A percentile compares a stretch with the other conserved stretches of the same genome.
phyloP scores from a whole-genome alignment of 2,888 invertebrate species.

The Gasteruption jaculator region DNA sequence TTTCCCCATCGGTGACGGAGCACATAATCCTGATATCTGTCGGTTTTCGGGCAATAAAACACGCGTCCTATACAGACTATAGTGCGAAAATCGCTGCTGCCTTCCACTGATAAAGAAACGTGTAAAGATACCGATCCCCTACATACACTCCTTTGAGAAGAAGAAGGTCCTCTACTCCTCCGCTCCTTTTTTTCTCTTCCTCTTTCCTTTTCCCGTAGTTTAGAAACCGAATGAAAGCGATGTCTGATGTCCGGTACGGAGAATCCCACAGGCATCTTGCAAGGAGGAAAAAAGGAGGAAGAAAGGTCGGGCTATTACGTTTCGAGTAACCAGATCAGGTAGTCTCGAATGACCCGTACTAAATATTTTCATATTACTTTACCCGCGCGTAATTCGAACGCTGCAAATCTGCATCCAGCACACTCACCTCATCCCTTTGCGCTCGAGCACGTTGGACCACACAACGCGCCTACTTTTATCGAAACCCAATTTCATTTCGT shows the following conservation, averaged over 20 bases:
- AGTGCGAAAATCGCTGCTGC: constrained; percentile 38
- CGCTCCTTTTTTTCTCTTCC: constrained; percentile 4
- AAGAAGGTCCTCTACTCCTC: constrained; percentile 7
- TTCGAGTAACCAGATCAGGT: constrained; percentile 45
- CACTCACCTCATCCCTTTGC: too few species aligned
- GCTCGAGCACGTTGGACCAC: too few species aligned
- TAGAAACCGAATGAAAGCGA: not conserved
- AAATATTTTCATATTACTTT: constrained; percentile 51
- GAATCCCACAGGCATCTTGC: too few species aligned
- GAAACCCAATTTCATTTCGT: too few species aligned
- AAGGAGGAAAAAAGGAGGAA: constrained; percentile 15
- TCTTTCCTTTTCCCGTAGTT: too few species aligned
- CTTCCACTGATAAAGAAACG: constrained; percentile 46
- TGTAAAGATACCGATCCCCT: constrained; percentile 44
- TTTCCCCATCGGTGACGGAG: constrained; percentile 20
- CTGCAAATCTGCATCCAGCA: constrained; percentile 33
- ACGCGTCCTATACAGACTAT: constrained; percentile 45
- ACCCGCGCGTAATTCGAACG: constrained; percentile 44
- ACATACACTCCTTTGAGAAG: too few species aligned
- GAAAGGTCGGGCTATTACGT: constrained; percentile 14
- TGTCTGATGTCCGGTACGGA: not conserved
- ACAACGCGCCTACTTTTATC: too few species aligned
- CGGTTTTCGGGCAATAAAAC: constrained; percentile 63
- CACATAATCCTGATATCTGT: constrained; percentile 56
- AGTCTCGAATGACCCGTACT: constrained; percentile 47